Evolutionary conservation across 1,140 invertebrate genomes (phyloP).

Genomic region (Calliopsis andreniformis): DNA sequence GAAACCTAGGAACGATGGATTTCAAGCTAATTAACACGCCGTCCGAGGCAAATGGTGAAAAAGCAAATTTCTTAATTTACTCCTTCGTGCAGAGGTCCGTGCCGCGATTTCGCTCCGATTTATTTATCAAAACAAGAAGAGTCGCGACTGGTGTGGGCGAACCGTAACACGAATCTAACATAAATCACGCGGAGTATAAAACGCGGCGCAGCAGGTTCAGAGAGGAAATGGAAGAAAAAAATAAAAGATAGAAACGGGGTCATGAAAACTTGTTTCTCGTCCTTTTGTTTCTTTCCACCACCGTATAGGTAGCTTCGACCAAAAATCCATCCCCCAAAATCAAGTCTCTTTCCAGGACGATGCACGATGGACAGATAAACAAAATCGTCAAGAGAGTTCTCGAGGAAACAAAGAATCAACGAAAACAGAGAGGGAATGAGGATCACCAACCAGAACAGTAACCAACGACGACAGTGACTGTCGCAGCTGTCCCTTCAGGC

Average conservation of each 20-base stretch:
- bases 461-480: slow-evolving; percentile 1
- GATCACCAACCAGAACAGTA: slow-evolving; percentile 9
- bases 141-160: not conserved
- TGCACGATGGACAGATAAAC: not conserved
- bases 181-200: slow-evolving; percentile 27
- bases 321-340: not conserved
- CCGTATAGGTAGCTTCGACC: not conserved
- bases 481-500: slow-evolving; percentile 20
- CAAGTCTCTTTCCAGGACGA: not conserved
- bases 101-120: slow-evolving; percentile 23
- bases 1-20: not conserved
- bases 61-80: slow-evolving; percentile 36
- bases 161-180: slow-evolving; percentile 20
- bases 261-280: slow-evolving; percentile 31
- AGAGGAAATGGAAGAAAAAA: not conserved
- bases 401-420: no score
- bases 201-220: not conserved
- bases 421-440: not conserved
- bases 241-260: not conserved
- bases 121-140: slow-evolving; percentile 36
- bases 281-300: not conserved
- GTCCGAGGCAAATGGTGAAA: not conserved
- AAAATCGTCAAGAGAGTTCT: no score
- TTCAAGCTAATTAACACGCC: slow-evolving; percentile 20
- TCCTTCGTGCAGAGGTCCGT: not conserved